Percentiles rank a stretch among this genome's conserved stretches.
Conservation (phyloP, 2,113 vertebrate genomes). For the Chaetura pelagica region DNA sequence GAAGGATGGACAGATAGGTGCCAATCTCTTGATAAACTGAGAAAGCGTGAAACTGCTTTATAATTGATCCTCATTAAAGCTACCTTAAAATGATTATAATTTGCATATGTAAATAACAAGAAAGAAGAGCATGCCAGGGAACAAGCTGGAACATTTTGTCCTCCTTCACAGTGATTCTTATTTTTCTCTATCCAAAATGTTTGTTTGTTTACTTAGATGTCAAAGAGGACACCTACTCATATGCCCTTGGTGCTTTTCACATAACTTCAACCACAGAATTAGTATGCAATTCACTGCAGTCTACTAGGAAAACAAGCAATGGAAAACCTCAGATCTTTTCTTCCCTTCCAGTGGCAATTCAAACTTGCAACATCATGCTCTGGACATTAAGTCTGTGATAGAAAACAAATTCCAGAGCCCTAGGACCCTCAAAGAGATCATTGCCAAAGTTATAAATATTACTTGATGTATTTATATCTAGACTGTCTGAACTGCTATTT, state of each 20-base stretch:
- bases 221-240: conserved; percentile 41
- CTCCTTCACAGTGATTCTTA: neutral
- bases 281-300: neutral
- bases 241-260: neutral
- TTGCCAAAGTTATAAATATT: conserved; percentile 25
- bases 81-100: neutral
- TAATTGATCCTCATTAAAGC: neutral
- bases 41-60: neutral
- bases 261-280: neutral
- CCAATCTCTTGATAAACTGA: neutral
- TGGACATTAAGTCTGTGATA: neutral
- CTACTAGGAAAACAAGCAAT: neutral
- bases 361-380: neutral
- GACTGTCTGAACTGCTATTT: neutral
- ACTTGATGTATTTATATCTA: neutral
- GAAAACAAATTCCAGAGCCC: conserved; percentile 37
- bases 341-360: neutral
- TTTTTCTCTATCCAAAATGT: conserved; percentile 18
- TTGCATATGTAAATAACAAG: neutral
- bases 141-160: conserved; percentile 26
- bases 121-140: neutral
- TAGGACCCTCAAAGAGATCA: neutral
- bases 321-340: conserved; percentile 21
- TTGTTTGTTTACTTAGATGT: conserved; percentile 55
- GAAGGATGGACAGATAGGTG: neutral